Evolutionary conservation across 1,140 invertebrate species (phyloP), one percentile per base, ranked within the genome.

Genomic region (Orchesella cincta): DNA sequence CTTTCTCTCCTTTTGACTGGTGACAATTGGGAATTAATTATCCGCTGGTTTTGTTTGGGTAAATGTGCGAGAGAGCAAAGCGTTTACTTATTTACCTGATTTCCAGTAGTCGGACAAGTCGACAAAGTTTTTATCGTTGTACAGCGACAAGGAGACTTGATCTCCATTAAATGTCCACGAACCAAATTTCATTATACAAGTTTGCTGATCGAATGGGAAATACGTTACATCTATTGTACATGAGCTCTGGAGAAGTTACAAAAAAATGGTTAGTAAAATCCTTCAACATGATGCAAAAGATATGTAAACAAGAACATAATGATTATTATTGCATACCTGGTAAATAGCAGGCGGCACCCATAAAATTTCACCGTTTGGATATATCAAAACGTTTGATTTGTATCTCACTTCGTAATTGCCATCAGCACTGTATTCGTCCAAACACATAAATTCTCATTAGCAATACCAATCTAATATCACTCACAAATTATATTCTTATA

Each of bases 321-420:
- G 20, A 57, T 67, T 76, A 70, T 2, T 1, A 35, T 36, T 54
- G 20, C 31, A 23, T 83, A 91, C 90, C 88, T 92, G 93, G 86
- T 98, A 99, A 84, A 99, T 99, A 51, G 98, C 97, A 28, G 98
- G 98, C 0, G 98, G 98, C 31, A 99, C 95, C 97, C 97, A 98
- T 39, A 98, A 88, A 0, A 98, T 93, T 87, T 94, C 91, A 16
- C 96, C 96, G 78, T 92, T 92, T 1, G 93, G 92, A 86, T 97
- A 97, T 81, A 99, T 96, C 14, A 99, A 89, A 0, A 98, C 94
- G 89, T 99, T 98, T 57, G 95, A 97, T 86, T 98, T 97, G 87
- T 98, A 99, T 77, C 96, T 91, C 35, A 97, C 95, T 88, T 97
- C 95, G 86, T 97, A 97, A 85, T 97, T 97, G 36, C 95, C 95